Evolutionary conservation across 2,888 invertebrate genomes (phyloP).

Genomic region (Itoplectis maculator): DNA sequence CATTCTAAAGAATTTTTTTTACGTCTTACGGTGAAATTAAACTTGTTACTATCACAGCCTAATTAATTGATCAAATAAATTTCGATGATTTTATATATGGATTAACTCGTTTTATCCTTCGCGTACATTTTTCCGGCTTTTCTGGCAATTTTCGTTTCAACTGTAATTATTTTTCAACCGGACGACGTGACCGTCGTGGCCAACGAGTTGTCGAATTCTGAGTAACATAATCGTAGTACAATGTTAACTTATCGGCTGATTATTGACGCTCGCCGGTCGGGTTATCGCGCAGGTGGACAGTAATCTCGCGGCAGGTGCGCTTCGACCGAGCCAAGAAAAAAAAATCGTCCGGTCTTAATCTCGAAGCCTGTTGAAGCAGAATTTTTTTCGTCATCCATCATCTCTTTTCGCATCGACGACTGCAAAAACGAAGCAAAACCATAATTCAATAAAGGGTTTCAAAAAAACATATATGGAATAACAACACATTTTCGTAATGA

Average conservation of each 20-base stretch:
- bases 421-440: not conserved
- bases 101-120: not conserved
- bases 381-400: no score
- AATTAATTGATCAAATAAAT: not conserved
- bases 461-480: not conserved
- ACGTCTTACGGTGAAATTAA: no score
- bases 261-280: not conserved
- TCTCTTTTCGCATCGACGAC: no score
- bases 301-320: constrained; percentile 1
- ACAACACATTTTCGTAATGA: constrained; percentile 78
- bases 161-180: not conserved
- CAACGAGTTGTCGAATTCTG: constrained; percentile 25
- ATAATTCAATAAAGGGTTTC: no score
- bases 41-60: constrained; percentile 7
- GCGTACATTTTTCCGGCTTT: constrained; percentile 5
- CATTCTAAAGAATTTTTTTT: constrained; percentile 59
- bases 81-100: not conserved
- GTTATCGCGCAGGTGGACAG: constrained; percentile 49
- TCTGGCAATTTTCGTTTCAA: not conserved
- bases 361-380: not conserved
- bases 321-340: no score
- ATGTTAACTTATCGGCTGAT: constrained; percentile 43
- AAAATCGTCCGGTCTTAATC: no score
- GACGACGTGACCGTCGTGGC: constrained; percentile 4
- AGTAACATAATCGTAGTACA: constrained; percentile 29